These are phyloP conservation scores for Eucidaris tribuloides DNA, from an alignment of 35 echinoderm and acorn worm genomes.

Conservation along the genomic window DNA sequence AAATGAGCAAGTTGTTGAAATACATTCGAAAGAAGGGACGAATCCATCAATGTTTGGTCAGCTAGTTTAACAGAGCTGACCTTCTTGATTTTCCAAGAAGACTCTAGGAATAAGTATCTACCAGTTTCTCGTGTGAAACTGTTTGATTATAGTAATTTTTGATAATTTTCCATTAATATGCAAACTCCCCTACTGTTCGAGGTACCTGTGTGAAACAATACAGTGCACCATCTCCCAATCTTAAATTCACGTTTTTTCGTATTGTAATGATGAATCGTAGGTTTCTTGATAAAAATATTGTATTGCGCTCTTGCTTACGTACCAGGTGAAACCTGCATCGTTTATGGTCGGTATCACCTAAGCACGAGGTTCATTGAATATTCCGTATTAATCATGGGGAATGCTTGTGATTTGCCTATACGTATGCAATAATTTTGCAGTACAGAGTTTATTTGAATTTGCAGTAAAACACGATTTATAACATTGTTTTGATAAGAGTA, in stretches of 20 bases:
- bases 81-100: neutral
- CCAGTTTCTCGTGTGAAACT: slow-evolving; percentile 1
- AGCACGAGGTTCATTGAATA: neutral
- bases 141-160: neutral
- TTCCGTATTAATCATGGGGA: neutral
- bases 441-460: no score
- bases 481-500: no score
- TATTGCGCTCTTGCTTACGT: neutral
- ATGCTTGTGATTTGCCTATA: neutral
- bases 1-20: neutral
- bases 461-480: no score
- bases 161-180: neutral
- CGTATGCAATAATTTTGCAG: no score
- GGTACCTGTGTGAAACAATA: neutral
- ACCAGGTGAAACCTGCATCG: neutral
- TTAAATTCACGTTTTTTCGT: no score
- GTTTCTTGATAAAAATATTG: neutral
- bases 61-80: neutral
- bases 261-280: neutral
- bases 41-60: neutral
- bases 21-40: neutral
- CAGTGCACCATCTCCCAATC: no score
- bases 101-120: slow-evolving; percentile 3
- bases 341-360: neutral
- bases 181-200: neutral